Evolutionary conservation across 2,888 invertebrate species (phyloP).

Genomic region (Xylophagus ater): DNA sequence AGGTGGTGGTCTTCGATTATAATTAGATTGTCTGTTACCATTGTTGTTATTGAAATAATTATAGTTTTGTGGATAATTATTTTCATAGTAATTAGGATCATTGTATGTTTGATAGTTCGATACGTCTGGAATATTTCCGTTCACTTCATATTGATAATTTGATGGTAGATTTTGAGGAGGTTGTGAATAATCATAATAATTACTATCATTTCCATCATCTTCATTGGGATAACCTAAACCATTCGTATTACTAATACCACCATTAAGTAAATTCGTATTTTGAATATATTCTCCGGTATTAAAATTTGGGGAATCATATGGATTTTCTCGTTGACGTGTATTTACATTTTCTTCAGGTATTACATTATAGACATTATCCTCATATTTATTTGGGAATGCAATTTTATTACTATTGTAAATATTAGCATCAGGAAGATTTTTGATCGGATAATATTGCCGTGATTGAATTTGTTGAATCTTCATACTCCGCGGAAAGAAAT

Average conservation of each 20-base stretch:
- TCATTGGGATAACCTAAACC: too few relatives aligned
- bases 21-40: constrained; percentile 32
- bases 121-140: constrained; percentile 7
- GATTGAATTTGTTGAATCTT: neutral
- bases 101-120: constrained; percentile 10
- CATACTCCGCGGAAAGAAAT: constrained; percentile 5
- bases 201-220: constrained; percentile 1
- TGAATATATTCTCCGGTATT: constrained; percentile 11
- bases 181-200: constrained; percentile 2
- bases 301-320: constrained; percentile 8
- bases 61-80: constrained; percentile 15
- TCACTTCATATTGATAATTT: constrained; percentile 3
- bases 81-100: constrained; percentile 13
- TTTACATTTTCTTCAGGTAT: neutral
- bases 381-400: constrained; percentile 5
- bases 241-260: too few relatives aligned
- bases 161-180: too few relatives aligned
- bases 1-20: constrained; percentile 19
- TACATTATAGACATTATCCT: constrained; percentile 5
- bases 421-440: neutral
- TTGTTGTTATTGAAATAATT: constrained; percentile 13
- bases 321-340: constrained; percentile 6
- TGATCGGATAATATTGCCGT: neutral
- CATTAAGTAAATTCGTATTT: neutral
- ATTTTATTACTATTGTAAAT: neutral